Evolutionary conservation across 2,113 vertebrate species (phyloP).

Genomic region (Pseudorhombus dupliciocellatus): DNA sequence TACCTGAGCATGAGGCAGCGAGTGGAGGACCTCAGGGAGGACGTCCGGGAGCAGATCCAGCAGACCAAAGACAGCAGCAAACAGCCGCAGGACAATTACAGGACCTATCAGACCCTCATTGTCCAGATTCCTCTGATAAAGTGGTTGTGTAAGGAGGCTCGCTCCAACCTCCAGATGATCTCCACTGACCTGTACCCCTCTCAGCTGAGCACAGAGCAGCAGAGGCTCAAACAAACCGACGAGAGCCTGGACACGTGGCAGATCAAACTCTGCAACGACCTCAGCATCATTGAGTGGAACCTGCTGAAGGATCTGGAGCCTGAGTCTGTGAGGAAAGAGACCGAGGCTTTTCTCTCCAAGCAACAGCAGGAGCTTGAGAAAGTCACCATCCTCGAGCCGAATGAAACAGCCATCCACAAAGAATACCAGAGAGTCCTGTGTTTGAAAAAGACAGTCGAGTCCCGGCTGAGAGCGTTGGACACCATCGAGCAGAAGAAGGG

Average conservation of each 20-base stretch:
- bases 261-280: slow-evolving; percentile 71
- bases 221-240: slow-evolving; percentile 74
- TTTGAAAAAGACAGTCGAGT: slow-evolving; percentile 80
- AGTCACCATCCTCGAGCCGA: slow-evolving; percentile 71
- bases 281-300: slow-evolving; percentile 72
- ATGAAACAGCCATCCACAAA: slow-evolving; percentile 65
- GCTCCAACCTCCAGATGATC: slow-evolving; percentile 77
- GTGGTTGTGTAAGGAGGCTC: slow-evolving; percentile 73
- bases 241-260: slow-evolving; percentile 72
- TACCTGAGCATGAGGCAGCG: slow-evolving; percentile 79
- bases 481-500: slow-evolving; percentile 61
- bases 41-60: slow-evolving; percentile 74
- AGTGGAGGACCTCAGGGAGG: slow-evolving; percentile 77
- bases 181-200: slow-evolving; percentile 74
- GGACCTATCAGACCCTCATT: slow-evolving; percentile 77
- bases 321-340: slow-evolving; percentile 71
- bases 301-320: slow-evolving; percentile 69
- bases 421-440: slow-evolving; percentile 78
- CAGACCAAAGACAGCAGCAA: slow-evolving; percentile 62
- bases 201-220: slow-evolving; percentile 79
- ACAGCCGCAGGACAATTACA: slow-evolving; percentile 66
- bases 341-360: slow-evolving; percentile 73
- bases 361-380: slow-evolving; percentile 77
- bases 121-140: slow-evolving; percentile 79
- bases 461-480: slow-evolving; percentile 74